Evolutionary conservation across 2,888 invertebrate genomes (phyloP).

Genomic region (Epiblema foenella): DNA sequence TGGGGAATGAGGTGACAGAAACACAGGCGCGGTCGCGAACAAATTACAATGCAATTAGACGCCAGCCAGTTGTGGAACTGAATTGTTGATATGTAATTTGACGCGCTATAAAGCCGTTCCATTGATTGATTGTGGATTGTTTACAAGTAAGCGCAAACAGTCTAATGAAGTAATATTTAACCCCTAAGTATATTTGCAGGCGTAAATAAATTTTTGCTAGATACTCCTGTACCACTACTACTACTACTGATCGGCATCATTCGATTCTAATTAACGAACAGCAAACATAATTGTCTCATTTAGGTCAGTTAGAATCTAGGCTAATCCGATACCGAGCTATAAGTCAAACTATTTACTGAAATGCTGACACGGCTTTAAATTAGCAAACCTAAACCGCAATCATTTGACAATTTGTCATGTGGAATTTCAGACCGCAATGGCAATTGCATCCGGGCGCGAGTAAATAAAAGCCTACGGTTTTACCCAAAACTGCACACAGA

Average conservation of each 20-base stretch:
- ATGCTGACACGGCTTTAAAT: constrained; percentile 39
- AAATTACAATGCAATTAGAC: constrained; percentile 73
- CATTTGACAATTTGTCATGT: constrained; percentile 45
- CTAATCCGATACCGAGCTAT: constrained; percentile 28
- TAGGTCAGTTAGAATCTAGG: constrained; percentile 12
- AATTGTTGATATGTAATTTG: constrained; percentile 34
- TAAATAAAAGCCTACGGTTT: constrained; percentile 47
- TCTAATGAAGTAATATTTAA: background rate
- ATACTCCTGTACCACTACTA: background rate
- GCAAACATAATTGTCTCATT: constrained; percentile 10
- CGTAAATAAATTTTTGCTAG: no score
- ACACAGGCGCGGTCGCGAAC: constrained; percentile 74
- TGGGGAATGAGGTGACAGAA: constrained; percentile 80
- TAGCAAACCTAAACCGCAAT: constrained; percentile 41
- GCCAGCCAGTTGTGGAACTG: constrained; percentile 45
- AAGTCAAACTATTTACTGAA: constrained; percentile 41
- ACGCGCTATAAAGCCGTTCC: constrained; percentile 16
- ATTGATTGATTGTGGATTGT: background rate
- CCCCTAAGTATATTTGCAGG: no score
- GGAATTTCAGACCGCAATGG: constrained; percentile 41
- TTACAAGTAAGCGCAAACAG: background rate
- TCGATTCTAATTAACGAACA: constrained; percentile 8
- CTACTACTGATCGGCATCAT: background rate
- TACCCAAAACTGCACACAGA: constrained; percentile 45
- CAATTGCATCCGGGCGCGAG: constrained; percentile 44